Conservation (phyloP, 1,140 invertebrate species). For the Gonatopus flavifemur region DNA sequence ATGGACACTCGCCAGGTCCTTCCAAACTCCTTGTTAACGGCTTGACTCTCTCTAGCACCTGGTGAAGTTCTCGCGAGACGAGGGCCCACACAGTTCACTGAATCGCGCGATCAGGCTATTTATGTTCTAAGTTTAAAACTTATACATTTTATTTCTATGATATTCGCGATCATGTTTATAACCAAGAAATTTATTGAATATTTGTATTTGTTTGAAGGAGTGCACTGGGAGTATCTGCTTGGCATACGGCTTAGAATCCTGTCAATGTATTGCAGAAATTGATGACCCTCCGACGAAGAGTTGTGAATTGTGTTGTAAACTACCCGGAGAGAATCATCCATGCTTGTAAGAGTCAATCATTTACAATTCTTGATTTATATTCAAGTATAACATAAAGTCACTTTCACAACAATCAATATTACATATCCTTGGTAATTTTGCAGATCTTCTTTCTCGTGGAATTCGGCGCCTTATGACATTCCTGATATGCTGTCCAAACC, state of each 20-base stretch:
- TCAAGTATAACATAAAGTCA: too few relatives aligned
- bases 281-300: conserved; percentile 79
- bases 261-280: conserved; percentile 80
- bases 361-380: too few relatives aligned
- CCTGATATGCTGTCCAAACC: conserved; percentile 91
- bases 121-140: too few relatives aligned
- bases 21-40: too few relatives aligned
- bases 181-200: conserved; percentile 16
- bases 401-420: too few relatives aligned
- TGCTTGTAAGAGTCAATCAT: conserved; percentile 59
- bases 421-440: conserved; percentile 58
- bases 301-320: conserved; percentile 86
- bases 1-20: too few relatives aligned
- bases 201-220: conserved; percentile 62
- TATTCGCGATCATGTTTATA: too few relatives aligned
- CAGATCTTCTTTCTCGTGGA: conserved; percentile 89
- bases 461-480: conserved; percentile 82
- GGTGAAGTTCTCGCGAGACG: too few relatives aligned
- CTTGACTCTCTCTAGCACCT: too few relatives aligned
- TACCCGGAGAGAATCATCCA: conserved; percentile 77
- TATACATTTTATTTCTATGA: too few relatives aligned
- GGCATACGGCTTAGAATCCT: conserved; percentile 93
- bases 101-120: too few relatives aligned
- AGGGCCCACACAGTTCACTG: too few relatives aligned
- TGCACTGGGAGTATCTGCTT: conserved; percentile 91